Evolutionary conservation across 1,140 invertebrate species (phyloP).

Genomic region (Drosophila virilis): DNA sequence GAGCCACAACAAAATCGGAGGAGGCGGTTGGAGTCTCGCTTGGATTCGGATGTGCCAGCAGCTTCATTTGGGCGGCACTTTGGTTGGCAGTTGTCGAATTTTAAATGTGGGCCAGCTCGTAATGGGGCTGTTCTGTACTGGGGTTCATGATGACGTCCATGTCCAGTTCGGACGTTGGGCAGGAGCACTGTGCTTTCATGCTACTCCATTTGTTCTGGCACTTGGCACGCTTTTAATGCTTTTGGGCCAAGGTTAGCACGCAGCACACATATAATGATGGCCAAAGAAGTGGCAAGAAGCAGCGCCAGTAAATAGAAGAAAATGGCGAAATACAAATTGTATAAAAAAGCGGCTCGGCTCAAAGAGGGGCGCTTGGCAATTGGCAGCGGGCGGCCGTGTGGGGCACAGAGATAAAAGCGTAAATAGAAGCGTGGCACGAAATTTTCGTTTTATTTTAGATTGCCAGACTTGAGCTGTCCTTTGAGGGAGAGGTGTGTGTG

Average conservation of each 20-base stretch:
- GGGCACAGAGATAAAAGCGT: slow-evolving; percentile 75
- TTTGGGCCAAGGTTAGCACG: slow-evolving; percentile 71
- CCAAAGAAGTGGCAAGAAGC: slow-evolving; percentile 46
- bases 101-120: slow-evolving; percentile 50
- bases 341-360: slow-evolving; percentile 54
- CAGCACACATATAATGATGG: slow-evolving; percentile 44
- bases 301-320: slow-evolving; percentile 64
- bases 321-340: slow-evolving; percentile 77
- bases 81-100: slow-evolving; percentile 60
- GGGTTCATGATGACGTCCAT: slow-evolving; percentile 4
- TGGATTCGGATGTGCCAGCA: slow-evolving; percentile 20
- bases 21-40: slow-evolving; percentile 4
- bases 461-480: slow-evolving; percentile 38
- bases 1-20: not conserved
- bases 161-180: slow-evolving; percentile 30
- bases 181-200: slow-evolving; percentile 2
- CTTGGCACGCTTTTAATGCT: slow-evolving; percentile 79
- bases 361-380: not conserved
- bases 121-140: slow-evolving; percentile 3
- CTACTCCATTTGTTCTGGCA: slow-evolving; percentile 36
- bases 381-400: slow-evolving; percentile 30
- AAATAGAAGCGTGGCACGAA: slow-evolving; percentile 78
- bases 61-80: slow-evolving; percentile 35
- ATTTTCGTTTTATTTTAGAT: slow-evolving; percentile 59
- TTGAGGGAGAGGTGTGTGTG: slow-evolving; percentile 28